A percentile compares a stretch with the other conserved stretches of the same genome.
phyloP scores from a whole-genome alignment of 2,888 invertebrate species.

The Lithodes maja region DNA sequence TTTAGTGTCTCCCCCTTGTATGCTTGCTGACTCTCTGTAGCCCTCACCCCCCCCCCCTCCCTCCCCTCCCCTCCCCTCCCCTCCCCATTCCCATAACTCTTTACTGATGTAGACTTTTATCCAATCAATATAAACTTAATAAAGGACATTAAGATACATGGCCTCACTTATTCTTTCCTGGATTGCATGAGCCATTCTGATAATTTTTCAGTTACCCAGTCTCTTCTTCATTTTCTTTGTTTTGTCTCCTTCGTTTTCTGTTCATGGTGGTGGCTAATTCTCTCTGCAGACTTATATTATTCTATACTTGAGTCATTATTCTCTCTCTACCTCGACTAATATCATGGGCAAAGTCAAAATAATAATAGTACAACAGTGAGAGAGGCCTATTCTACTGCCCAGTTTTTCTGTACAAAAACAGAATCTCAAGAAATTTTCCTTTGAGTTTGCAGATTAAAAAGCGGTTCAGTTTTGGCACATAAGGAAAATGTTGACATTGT shows the following conservation, averaged over 20 bases:
- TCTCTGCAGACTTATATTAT: conserved; percentile 32
- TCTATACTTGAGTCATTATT: conserved; percentile 33
- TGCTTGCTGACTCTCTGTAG: neutral
- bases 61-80: neutral
- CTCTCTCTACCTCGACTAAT: neutral
- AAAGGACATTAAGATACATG: neutral
- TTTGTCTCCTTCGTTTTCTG: conserved; percentile 13
- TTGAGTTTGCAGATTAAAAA: conserved; percentile 20
- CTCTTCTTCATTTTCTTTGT: conserved; percentile 16
- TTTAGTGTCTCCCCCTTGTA: neutral
- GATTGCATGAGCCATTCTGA: conserved; percentile 34
- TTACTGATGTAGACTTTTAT: neutral
- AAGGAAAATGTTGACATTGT: neutral
- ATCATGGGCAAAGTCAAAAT: conserved; percentile 3
- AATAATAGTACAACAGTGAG: neutral
- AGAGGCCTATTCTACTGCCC: conserved; percentile 2
- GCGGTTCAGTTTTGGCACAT: conserved; percentile 9
- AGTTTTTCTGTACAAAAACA: neutral
- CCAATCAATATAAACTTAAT: neutral
- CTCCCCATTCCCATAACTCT: neutral
- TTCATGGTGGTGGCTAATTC: conserved; percentile 46
- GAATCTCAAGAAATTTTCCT: conserved; percentile 13
- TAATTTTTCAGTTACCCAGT: conserved; percentile 6
- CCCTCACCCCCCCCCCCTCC: neutral
- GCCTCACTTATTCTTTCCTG: conserved; percentile 19